A percentile compares a stretch with the other conserved stretches of the same genome.
phyloP scores from a whole-genome alignment of 2,113 vertebrate species.

The Neomonachus schauinslandi region DNA sequence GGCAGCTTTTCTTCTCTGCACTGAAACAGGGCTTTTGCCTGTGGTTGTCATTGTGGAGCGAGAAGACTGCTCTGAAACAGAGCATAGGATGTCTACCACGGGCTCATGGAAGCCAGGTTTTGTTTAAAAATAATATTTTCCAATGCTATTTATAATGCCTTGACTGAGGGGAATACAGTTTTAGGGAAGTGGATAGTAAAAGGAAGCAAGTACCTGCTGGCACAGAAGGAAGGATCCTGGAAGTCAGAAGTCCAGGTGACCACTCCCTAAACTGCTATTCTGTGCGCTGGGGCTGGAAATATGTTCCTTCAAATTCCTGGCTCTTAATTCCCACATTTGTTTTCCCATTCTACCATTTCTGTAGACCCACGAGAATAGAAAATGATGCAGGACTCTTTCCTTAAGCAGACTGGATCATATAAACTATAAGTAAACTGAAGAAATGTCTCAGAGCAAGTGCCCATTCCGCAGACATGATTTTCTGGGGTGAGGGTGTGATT shows the following conservation, averaged over 20 bases:
- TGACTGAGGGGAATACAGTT: background rate
- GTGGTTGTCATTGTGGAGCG: background rate
- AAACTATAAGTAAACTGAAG: background rate
- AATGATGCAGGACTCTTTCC: accelerated
- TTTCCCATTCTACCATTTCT: background rate
- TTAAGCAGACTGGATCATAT: accelerated
- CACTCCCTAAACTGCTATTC: accelerated
- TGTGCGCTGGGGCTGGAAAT: too few relatives aligned
- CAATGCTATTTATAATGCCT: background rate
- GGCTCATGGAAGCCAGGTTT: background rate
- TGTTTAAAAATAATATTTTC: background rate
- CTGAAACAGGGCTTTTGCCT: background rate
- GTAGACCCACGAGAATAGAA: accelerated
- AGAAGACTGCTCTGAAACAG: background rate
- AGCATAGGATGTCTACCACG: background rate
- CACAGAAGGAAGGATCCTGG: background rate
- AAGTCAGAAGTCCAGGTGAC: background rate
- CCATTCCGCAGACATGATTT: accelerated
- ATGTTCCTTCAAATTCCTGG: accelerated
- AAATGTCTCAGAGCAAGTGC: background rate
- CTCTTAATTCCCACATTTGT: accelerated
- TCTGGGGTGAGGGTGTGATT: background rate
- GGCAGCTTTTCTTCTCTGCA: background rate
- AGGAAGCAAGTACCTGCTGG: background rate
- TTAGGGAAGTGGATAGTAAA: background rate